A percentile compares a stretch with the other conserved stretches of the same genome.
Conservation (phyloP, 2,113 vertebrate species). For the Notiomystis cincta region DNA sequence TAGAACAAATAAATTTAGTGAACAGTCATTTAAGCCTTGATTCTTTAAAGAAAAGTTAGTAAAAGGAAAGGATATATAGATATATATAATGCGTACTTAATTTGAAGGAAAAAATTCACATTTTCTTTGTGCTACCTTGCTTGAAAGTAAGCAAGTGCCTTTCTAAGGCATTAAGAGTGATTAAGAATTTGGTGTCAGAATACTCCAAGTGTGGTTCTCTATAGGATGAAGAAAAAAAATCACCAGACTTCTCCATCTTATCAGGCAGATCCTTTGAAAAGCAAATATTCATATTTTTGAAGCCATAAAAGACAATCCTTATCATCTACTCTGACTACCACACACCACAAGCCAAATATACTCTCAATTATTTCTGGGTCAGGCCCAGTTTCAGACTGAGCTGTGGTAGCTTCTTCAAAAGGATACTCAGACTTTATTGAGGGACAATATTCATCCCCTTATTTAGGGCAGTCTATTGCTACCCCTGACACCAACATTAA, state of each 20-base stretch:
- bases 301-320: neutral
- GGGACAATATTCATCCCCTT: neutral
- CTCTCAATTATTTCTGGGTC: neutral
- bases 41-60: neutral
- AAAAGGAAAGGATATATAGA: neutral
- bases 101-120: neutral
- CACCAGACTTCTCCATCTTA: neutral
- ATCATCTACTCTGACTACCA: neutral
- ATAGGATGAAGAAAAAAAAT: neutral
- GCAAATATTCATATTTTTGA: neutral
- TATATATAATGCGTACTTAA: neutral
- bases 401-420: neutral
- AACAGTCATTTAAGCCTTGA: neutral
- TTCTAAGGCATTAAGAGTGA: neutral
- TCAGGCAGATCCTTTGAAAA: neutral
- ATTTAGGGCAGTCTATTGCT: fast-evolving
- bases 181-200: neutral
- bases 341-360: neutral
- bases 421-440: neutral
- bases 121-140: neutral
- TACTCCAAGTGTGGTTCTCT: neutral
- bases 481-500: neutral
- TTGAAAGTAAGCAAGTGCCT: neutral
- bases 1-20: neutral
- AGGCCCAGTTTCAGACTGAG: neutral